phyloP scores from a whole-genome alignment of 2,888 invertebrate genomes.

The Eupsilia transversa region DNA sequence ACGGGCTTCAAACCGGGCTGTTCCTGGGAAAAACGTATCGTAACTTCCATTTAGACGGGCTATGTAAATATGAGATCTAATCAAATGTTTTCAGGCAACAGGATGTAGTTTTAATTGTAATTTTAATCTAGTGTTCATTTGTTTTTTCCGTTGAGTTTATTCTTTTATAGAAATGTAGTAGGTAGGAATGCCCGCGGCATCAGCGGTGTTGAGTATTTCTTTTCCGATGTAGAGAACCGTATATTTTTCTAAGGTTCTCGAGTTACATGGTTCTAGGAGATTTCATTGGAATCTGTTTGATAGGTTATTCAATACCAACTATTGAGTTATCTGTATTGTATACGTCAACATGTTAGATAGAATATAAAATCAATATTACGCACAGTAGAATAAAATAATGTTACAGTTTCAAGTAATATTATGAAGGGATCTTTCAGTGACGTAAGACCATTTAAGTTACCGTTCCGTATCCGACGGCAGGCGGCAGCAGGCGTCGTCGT shows the following conservation, averaged over 20 bases:
- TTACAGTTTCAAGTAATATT: not conserved
- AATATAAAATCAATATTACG: not conserved
- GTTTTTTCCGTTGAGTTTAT: slow-evolving; percentile 1
- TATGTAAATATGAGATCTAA: slow-evolving; percentile 23
- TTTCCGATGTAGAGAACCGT: not conserved
- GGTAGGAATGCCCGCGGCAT: not conserved
- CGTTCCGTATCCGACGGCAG: no score
- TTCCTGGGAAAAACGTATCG: slow-evolving; percentile 18
- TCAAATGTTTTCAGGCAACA: slow-evolving; percentile 4
- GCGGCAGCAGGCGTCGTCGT: no score
- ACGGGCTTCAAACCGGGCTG: slow-evolving; percentile 16
- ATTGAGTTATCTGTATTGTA: not conserved
- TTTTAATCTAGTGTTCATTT: slow-evolving; percentile 17
- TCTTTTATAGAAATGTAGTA: slow-evolving; percentile 4
- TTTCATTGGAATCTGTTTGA: not conserved
- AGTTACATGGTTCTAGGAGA: not conserved
- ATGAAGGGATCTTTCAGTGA: not conserved
- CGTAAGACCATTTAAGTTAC: no score
- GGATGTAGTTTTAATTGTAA: slow-evolving; percentile 12
- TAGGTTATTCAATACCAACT: not conserved
- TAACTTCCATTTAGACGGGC: slow-evolving; percentile 6
- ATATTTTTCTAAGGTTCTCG: not conserved
- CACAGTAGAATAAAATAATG: not conserved
- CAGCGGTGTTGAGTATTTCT: not conserved
- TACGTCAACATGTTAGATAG: not conserved